phyloP scores from a whole-genome alignment of 1,140 invertebrate species.

The Philaenus spumarius region DNA sequence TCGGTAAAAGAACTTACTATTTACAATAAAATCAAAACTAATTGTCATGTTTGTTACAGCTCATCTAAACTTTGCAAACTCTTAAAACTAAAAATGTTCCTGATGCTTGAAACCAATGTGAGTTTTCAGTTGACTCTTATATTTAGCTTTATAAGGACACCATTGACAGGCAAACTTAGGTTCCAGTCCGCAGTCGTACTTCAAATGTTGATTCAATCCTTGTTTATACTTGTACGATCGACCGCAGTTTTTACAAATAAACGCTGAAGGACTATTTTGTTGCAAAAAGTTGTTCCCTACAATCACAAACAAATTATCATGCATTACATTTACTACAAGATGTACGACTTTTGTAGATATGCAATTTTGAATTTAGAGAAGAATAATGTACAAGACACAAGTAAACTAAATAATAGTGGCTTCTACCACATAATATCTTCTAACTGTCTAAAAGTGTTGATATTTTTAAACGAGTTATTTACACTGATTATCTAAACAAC shows the following conservation, averaged over 20 bases:
- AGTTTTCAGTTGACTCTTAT: slow-evolving; percentile 19
- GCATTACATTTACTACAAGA: background rate
- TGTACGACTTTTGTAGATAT: too few species aligned
- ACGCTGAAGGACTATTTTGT: background rate
- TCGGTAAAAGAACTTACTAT: too few species aligned
- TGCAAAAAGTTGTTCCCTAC: background rate
- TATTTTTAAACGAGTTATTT: too few species aligned
- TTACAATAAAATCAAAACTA: too few species aligned
- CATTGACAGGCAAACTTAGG: slow-evolving; percentile 34
- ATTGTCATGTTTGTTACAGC: too few species aligned
- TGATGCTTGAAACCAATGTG: slow-evolving; percentile 17
- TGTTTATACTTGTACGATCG: slow-evolving; percentile 26
- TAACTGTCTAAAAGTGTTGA: too few species aligned
- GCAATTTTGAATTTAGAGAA: too few species aligned
- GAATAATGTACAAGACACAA: too few species aligned
- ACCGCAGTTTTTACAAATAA: slow-evolving; percentile 21
- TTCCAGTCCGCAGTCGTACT: slow-evolving; percentile 50
- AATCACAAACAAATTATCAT: background rate
- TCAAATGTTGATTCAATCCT: slow-evolving; percentile 36
- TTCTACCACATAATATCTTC: too few species aligned
- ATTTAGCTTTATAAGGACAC: slow-evolving; percentile 21
- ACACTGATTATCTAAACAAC: too few species aligned
- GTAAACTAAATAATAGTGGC: too few species aligned
- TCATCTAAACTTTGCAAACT: too few species aligned
- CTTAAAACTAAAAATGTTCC: slow-evolving; percentile 10